Evolutionary conservation across 23 tunicate species (phyloP).

Genomic region (Halocynthia aurantium): DNA sequence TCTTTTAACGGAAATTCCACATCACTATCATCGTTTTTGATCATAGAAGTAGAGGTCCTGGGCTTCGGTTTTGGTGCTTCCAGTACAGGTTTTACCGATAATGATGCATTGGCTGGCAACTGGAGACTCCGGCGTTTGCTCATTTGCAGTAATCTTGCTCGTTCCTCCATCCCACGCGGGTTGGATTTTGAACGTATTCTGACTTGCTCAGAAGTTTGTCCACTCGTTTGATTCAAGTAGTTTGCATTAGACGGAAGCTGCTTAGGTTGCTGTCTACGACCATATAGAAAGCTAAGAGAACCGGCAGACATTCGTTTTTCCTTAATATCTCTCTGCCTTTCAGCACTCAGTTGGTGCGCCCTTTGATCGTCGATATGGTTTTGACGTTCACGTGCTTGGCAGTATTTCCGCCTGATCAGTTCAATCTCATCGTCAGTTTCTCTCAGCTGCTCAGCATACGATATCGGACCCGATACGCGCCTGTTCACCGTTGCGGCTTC

Average conservation of each 20-base stretch:
- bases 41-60: background rate
- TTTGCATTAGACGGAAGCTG: no score
- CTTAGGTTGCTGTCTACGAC: background rate
- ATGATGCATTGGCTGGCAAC: no score
- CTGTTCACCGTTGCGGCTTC: background rate
- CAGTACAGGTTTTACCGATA: no score
- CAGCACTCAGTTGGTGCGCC: background rate
- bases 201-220: no score
- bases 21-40: conserved; percentile 10
- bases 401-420: background rate
- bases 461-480: background rate
- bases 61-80: background rate
- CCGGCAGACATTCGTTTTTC: conserved; percentile 8
- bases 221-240: no score
- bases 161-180: no score
- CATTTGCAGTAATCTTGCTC: no score
- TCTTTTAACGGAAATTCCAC: conserved; percentile 54
- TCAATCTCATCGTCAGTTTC: conserved; percentile 19
- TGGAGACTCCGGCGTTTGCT: no score
- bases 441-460: background rate
- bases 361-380: background rate
- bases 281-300: background rate
- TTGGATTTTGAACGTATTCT: no score
- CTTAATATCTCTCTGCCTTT: background rate
- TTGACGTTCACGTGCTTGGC: background rate